Evolutionary conservation across 2,888 invertebrate species (phyloP), one percentile per base, ranked within the genome.

Genomic region (Tridacna gigas): DNA sequence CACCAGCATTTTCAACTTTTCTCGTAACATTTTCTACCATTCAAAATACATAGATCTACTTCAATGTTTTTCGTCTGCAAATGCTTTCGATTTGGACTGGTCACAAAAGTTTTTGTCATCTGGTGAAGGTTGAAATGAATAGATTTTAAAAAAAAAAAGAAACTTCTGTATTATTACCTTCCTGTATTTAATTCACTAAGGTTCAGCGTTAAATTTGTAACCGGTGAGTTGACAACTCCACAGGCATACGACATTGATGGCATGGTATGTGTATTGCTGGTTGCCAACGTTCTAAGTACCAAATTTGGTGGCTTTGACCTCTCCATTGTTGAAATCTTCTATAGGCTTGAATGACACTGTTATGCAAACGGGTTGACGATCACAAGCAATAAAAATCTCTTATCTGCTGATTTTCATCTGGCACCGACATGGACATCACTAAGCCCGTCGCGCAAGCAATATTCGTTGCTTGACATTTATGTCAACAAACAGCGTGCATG

Each of bases 151-250:
- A 3, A 65, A 65, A 26, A 22, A 65, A 22, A 5, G 13, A 65
- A 18, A 5, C 3, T 28, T 69, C 1, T 12, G 12, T 12, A 25
- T 22, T 26, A 22, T 56, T 90, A 92, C 93, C 92, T 91, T 90
- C 92, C 92, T 77, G 93, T 93, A 73, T 88, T 90, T 7, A 93
- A 83, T 89, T 92, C 92, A 88, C 92, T 92, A 4, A 93, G 83
- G 85, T 93, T 92, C 67, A 90, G 79, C 1, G 92, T 91, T 63
- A 93, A 83, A 77, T 88, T 91, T 51, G 92, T 89, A 89, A 93
- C 90, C 11, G 93, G 93, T 11, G 93, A 93, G 82, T 88, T 90
- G 74, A 90, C 78, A 20, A 47, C 76, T 61, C 83, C 84, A 69
- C 83, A 86, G 47, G 75, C 69, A 76, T 74, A 74, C 13, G 77